Conservation (phyloP, 2,888 invertebrate species). For the Archips xylosteana region DNA sequence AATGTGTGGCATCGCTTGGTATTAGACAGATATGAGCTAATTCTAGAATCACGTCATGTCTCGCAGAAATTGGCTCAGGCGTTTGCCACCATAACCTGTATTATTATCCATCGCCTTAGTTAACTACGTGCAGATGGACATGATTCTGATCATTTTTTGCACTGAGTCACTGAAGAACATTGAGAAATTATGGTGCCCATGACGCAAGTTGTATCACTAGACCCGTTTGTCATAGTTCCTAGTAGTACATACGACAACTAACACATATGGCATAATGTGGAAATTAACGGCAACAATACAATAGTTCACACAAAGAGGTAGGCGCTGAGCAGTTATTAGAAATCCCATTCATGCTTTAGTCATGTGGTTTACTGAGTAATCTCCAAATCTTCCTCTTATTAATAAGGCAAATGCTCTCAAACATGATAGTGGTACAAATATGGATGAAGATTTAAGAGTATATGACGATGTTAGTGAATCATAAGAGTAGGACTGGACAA, state of each 20-base stretch:
- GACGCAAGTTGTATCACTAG: not conserved
- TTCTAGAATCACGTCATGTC: no score
- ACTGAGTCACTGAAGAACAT: conserved; percentile 26
- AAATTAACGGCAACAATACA: conserved; percentile 20
- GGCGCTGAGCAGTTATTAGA: conserved; percentile 31
- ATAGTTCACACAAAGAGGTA: conserved; percentile 19
- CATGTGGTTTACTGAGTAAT: conserved; percentile 32
- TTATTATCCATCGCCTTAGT: not conserved
- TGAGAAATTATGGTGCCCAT: conserved; percentile 19
- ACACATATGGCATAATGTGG: conserved; percentile 20
- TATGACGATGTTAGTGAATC: not conserved
- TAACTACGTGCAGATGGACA: conserved; percentile 6
- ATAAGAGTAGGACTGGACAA: not conserved
- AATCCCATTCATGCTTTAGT: conserved; percentile 28
- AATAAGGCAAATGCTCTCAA: not conserved
- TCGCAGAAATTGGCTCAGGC: not conserved
- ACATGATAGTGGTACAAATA: not conserved
- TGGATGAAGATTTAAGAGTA: conserved; percentile 1
- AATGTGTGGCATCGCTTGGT: no score
- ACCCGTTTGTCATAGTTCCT: conserved; percentile 33
- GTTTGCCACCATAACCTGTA: not conserved
- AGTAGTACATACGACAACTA: conserved; percentile 11
- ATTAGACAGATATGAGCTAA: no score
- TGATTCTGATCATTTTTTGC: conserved; percentile 3
- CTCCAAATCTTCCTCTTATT: conserved; percentile 24